Percentiles rank a stretch among this genome's conserved stretches.
These are phyloP conservation scores for Pseudopleuronectes americanus DNA, from an alignment of 2,797 vertebrate species.

Conservation along the genomic window DNA sequence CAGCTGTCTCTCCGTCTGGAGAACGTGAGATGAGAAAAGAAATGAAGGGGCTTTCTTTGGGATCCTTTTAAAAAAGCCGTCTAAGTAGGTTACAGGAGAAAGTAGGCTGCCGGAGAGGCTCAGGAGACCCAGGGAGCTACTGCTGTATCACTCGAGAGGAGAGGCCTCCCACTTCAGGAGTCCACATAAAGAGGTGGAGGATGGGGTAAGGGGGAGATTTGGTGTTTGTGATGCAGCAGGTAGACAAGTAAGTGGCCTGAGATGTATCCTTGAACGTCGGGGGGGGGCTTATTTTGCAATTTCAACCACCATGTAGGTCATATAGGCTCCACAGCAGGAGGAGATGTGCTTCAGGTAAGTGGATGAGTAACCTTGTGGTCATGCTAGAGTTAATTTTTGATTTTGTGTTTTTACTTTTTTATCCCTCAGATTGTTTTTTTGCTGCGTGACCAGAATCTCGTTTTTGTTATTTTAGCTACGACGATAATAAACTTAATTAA, in stretches of 20 bases:
- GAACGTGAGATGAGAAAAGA: constrained; percentile 70
- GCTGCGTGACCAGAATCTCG: no score
- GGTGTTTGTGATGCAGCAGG: constrained; percentile 62
- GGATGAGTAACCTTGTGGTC: neutral
- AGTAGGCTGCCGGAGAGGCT: constrained; percentile 82
- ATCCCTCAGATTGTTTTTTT: no score
- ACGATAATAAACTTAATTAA: neutral
- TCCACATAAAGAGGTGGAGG: constrained; percentile 59
- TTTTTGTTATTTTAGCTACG: neutral
- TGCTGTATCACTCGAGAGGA: constrained; percentile 76
- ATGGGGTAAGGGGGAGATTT: constrained; percentile 27
- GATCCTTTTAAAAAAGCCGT: constrained; percentile 82
- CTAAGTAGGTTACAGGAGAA: constrained; percentile 86
- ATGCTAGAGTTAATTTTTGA: neutral
- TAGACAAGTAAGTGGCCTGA: constrained; percentile 39
- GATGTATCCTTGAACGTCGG: constrained; percentile 27
- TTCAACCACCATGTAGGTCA: neutral
- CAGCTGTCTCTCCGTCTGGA: constrained; percentile 54
- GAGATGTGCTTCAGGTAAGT: neutral
- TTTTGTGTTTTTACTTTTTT: no score
- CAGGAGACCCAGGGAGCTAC: constrained; percentile 78
- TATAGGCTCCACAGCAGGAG: neutral
- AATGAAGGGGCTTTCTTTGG: constrained; percentile 82
- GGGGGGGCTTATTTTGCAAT: neutral
- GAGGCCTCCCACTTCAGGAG: constrained; percentile 78